Percentiles rank a stretch among this genome's conserved stretches.
Conservation (phyloP, 2,113 vertebrate genomes). For the Poecilia latipinna region DNA sequence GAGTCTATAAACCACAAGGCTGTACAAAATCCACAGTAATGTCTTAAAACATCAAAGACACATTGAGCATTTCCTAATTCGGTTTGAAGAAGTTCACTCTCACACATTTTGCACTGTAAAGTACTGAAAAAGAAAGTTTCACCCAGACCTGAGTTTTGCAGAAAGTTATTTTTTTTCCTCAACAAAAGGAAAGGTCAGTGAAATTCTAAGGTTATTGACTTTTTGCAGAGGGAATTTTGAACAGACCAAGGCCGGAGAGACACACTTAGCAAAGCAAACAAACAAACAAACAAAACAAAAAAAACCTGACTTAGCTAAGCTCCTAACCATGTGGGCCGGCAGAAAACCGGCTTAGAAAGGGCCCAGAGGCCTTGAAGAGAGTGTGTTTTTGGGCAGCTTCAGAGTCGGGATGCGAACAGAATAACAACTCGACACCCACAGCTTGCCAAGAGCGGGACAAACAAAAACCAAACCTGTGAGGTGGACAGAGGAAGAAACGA, state of each 20-base stretch:
- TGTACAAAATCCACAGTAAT: too few species aligned
- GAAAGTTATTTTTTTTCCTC: background rate
- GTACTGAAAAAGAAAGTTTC: background rate
- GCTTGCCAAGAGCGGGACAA: constrained; percentile 12
- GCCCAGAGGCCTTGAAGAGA: constrained; percentile 32
- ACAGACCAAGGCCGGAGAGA: constrained; percentile 7
- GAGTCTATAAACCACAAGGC: too few species aligned
- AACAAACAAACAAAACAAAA: constrained; percentile 1
- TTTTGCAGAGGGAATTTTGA: constrained; percentile 16
- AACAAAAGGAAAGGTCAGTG: background rate
- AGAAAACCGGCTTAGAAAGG: constrained; percentile 40
- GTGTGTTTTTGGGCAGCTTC: constrained; percentile 32
- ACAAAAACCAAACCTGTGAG: constrained; percentile 18
- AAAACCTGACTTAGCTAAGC: constrained; percentile 10
- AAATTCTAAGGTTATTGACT: constrained; percentile 7
- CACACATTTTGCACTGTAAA: background rate
- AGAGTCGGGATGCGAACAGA: constrained; percentile 22
- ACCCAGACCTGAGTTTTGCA: background rate
- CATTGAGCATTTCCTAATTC: background rate
- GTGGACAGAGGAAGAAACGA: background rate
- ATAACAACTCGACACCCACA: constrained; percentile 39
- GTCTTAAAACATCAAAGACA: background rate
- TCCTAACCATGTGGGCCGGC: constrained; percentile 29
- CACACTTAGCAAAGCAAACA: background rate
- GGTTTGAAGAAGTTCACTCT: background rate